Percentiles rank a stretch among this genome's conserved stretches.
phyloP scores from a whole-genome alignment of 92 coral and sea anemone genomes.

The Isaurus tuberculatus region DNA sequence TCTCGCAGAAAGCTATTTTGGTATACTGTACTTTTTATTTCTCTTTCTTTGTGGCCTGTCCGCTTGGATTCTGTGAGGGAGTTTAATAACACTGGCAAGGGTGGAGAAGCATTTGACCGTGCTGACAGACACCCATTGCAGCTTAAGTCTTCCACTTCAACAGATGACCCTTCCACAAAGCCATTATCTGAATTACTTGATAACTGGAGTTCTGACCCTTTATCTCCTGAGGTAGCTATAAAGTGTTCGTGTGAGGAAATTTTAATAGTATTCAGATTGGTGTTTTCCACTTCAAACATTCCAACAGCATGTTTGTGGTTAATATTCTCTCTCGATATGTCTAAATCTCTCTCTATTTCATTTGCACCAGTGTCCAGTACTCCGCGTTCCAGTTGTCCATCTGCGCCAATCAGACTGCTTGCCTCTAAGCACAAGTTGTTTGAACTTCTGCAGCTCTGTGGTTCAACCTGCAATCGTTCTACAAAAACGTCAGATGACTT shows the following conservation, averaged over 20 bases:
- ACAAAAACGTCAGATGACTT: not conserved
- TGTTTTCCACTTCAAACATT: not conserved
- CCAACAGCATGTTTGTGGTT: not conserved
- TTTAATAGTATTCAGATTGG: not conserved
- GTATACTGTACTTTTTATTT: not conserved
- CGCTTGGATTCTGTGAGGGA: conserved; percentile 19
- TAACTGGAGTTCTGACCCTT: not conserved
- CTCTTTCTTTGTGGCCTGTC: conserved; percentile 1
- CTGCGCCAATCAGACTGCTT: not conserved
- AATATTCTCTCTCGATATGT: not conserved
- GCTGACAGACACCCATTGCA: not conserved
- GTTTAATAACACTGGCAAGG: conserved; percentile 16
- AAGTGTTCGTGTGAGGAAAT: not conserved
- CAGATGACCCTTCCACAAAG: not conserved
- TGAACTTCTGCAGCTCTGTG: not conserved
- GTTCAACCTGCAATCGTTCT: not conserved
- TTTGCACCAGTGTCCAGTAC: not conserved
- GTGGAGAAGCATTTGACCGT: not conserved
- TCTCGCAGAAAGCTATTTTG: not conserved
- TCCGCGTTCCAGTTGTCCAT: not conserved
- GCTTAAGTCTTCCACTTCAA: not conserved
- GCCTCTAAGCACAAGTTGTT: not conserved
- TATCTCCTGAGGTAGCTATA: not conserved
- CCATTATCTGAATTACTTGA: not conserved
- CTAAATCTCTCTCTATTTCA: not conserved